A percentile compares a stretch with the other conserved stretches of the same genome.
phyloP scores from a whole-genome alignment of 1,140 invertebrate species.

The Drosophila kanapiae region DNA sequence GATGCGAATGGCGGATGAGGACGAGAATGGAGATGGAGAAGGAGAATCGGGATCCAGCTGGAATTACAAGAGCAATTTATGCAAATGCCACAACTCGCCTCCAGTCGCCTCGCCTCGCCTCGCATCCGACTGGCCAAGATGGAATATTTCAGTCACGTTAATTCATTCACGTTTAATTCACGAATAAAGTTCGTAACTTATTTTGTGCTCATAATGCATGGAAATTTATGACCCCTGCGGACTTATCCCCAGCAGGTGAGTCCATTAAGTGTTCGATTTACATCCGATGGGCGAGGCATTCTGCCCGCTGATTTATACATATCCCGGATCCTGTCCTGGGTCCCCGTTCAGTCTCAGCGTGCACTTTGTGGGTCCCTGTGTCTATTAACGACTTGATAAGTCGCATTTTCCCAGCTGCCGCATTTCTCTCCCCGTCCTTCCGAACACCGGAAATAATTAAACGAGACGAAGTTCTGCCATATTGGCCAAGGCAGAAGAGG shows the following conservation, averaged over 20 bases:
- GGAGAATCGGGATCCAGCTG: slow-evolving; percentile 24
- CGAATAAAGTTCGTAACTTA: slow-evolving; percentile 79
- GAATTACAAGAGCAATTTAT: slow-evolving; percentile 60
- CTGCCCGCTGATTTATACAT: slow-evolving; percentile 52
- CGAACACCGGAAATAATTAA: slow-evolving; percentile 68
- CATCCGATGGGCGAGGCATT: slow-evolving; percentile 43
- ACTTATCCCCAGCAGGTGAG: slow-evolving; percentile 49
- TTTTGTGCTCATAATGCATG: slow-evolving; percentile 76
- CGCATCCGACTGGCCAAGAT: slow-evolving; percentile 49
- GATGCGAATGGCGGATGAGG: slow-evolving; percentile 1
- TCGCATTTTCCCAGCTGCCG: slow-evolving; percentile 51
- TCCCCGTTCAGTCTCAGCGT: slow-evolving; percentile 47
- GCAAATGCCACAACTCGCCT: slow-evolving; percentile 54
- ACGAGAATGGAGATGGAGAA: background rate
- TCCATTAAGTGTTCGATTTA: slow-evolving; percentile 82
- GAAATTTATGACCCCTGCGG: slow-evolving; percentile 62
- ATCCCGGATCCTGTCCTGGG: slow-evolving; percentile 9
- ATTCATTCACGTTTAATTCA: slow-evolving; percentile 74
- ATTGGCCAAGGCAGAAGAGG: slow-evolving; percentile 40
- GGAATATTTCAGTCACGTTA: slow-evolving; percentile 82
- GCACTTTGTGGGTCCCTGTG: slow-evolving; percentile 40
- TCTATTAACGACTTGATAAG: slow-evolving; percentile 61
- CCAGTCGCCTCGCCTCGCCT: slow-evolving; percentile 12
- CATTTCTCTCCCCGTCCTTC: slow-evolving; percentile 5
- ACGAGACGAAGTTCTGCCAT: slow-evolving; percentile 58